Evolutionary conservation across 2,797 vertebrate species (phyloP).

Genomic region (Corythornis leucogaster): DNA sequence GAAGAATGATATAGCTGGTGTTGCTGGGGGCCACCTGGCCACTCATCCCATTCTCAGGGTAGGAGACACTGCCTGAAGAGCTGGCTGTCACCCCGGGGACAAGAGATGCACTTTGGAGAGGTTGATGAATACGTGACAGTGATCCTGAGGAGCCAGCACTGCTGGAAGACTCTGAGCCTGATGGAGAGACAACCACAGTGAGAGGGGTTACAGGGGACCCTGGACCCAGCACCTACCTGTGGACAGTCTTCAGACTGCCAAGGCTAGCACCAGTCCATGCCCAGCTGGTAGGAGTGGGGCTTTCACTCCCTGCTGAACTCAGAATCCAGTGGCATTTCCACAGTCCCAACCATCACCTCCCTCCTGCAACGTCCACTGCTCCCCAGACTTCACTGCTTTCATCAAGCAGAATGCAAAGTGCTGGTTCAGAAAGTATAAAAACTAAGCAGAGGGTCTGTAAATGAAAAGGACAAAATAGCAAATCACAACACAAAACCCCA

Average conservation of each 20-base stretch:
- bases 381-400: not conserved
- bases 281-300: not conserved
- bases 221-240: accelerated
- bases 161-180: slow-evolving; percentile 87
- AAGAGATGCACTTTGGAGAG: slow-evolving; percentile 81
- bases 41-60: slow-evolving; percentile 78
- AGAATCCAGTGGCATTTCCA: not conserved
- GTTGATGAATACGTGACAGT: slow-evolving; percentile 83
- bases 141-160: slow-evolving; percentile 84
- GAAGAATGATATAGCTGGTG: slow-evolving; percentile 88
- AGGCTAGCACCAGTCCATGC: not conserved
- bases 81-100: slow-evolving; percentile 67
- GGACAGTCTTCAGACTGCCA: not conserved
- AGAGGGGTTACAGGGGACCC: not conserved
- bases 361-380: not conserved
- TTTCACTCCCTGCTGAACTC: not conserved
- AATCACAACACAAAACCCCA: no score
- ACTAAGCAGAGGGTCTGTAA: accelerated
- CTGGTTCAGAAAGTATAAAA: not conserved
- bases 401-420: not conserved
- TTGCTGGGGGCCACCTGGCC: slow-evolving; percentile 79
- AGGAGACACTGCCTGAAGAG: slow-evolving; percentile 77
- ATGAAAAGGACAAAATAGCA: not conserved
- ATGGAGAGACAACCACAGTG: not conserved
- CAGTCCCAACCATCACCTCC: not conserved